Evolutionary conservation across 2,888 invertebrate species (phyloP), one percentile per base, ranked within the genome.

Genomic region (Melinaea menophilus): DNA sequence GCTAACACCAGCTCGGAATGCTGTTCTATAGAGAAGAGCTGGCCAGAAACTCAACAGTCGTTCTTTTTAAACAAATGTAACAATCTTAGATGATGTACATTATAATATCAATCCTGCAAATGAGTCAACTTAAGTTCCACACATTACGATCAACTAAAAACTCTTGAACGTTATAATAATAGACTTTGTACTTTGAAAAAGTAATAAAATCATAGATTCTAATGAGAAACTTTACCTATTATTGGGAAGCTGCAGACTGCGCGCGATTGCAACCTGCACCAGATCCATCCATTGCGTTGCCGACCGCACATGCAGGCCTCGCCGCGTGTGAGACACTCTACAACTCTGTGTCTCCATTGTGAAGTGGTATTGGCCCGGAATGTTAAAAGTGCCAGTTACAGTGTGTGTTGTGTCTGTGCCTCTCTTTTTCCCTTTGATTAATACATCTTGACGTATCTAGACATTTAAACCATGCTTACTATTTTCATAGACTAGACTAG

Each of bases 261-360:
- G 72, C 0, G 94, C 90, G 2, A 94, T 90, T 0, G 92, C 91
- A 2, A 86, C 79, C 67, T 95, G 94, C 0, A 87, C 80, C 0
- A 91, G 69, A 69, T 94, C 93, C 82, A 94, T 92, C 91, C 92
- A 93, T 74, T 95, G 95, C 0, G 94, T 90, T 0, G 94, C 76
- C 0, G 93, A 84, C 66, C 91, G 92, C 5, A 88, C 80, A 0
- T 56, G 48, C 4, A 76, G 58, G 0, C 72, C 74, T 1, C 74
- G 69, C 0, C 79, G 75, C 0, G 79, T 79, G 37, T 79, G 77
- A 0, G 70, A 47, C 1, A 79, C 84, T 4, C 72, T 66, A 59
- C 94, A 94, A 45, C 91, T 90, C 71, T 95, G 95, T 0, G 94
- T 92, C 80, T 96, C 96, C 95, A 96, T 95, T 0, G 94, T 93